These are phyloP conservation scores for Monoplex corrugatus DNA, from an alignment of 2,888 invertebrate species.

Conservation along the genomic window DNA sequence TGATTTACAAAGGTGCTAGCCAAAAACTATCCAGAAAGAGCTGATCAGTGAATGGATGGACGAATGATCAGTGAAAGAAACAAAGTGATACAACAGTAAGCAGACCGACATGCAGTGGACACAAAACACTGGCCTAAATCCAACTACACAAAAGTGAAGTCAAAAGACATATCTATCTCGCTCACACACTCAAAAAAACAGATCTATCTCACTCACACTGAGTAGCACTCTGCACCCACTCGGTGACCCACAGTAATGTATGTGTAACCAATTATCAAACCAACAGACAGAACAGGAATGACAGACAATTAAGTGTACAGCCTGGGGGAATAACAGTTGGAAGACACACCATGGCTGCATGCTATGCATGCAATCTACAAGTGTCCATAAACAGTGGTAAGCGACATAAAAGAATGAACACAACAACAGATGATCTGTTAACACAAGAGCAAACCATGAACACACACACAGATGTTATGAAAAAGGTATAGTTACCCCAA, in stretches of 20 bases:
- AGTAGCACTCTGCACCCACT: too few relatives aligned
- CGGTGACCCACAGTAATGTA: too few relatives aligned
- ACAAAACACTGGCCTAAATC: not conserved
- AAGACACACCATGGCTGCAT: not conserved
- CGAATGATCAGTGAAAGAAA: not conserved
- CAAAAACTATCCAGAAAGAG: too few relatives aligned
- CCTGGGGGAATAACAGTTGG: not conserved
- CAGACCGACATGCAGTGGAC: slow-evolving; percentile 15
- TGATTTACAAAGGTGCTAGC: too few relatives aligned
- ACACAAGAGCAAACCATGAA: not conserved
- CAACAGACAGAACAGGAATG: too few relatives aligned
- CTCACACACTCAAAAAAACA: not conserved
- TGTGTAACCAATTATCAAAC: too few relatives aligned
- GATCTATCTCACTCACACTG: too few relatives aligned
- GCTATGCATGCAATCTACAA: slow-evolving; percentile 21
- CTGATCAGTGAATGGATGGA: not conserved
- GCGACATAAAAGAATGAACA: slow-evolving; percentile 7
- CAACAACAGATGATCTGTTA: not conserved
- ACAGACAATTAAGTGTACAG: too few relatives aligned
- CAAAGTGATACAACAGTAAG: slow-evolving; percentile 16
- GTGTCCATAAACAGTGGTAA: not conserved
- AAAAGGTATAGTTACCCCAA: slow-evolving; percentile 47
- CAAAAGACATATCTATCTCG: not conserved
- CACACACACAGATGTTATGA: not conserved
- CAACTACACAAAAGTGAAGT: slow-evolving; percentile 10